Evolutionary conservation across 2,113 vertebrate species (phyloP), one percentile per base, ranked within the genome.

Genomic region (Colaptes auratus): DNA sequence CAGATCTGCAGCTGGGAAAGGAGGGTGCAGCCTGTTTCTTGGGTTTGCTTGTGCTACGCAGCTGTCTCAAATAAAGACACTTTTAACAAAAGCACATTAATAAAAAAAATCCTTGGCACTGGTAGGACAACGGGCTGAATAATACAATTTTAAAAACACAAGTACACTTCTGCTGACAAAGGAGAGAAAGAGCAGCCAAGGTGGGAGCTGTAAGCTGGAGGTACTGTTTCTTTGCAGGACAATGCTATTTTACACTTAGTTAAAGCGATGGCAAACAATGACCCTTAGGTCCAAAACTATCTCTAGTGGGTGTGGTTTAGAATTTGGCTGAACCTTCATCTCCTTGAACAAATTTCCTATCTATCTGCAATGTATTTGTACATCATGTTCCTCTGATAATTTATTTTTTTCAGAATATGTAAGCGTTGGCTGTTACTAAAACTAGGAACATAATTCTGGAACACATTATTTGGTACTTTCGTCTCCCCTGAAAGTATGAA

Each of bases 1-100:
- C 7, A 69, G 39, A 71, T 30, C 42, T 35, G 65, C 17, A 12
- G 44, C 64, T 12, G 20, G 56, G 30, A 53, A 73, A 77, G 39
- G 1, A 3, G 17, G n/a, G 17, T 58, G 36, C 1, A 31, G 52
- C 60, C 52, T 4, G 1, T 35, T 76, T 35, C 0, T 0, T 5
- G 5, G 5, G 36, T 60, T 70, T 65, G 35, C 56, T n/a, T 5
- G 2, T 5, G 2, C 52, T 67, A 10, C 3, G 3, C 56, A 71
- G n/a, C n/a, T 74, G 65, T 35, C 44, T 71, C 16, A 72, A 76
- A 52, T 52, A 48, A 56, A 48, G 65, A 46, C 19, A 27, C 33
- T 78, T 93, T 36, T 42, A 81, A 58, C 20, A n/a, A 19, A 77
- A 88, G 71, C 15, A 21, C 9, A 15, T 27, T 25, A 48, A 44